Base-by-base conservation (phyloP, 2,113 vertebrate genomes). In the Tor tambroides region DNA sequence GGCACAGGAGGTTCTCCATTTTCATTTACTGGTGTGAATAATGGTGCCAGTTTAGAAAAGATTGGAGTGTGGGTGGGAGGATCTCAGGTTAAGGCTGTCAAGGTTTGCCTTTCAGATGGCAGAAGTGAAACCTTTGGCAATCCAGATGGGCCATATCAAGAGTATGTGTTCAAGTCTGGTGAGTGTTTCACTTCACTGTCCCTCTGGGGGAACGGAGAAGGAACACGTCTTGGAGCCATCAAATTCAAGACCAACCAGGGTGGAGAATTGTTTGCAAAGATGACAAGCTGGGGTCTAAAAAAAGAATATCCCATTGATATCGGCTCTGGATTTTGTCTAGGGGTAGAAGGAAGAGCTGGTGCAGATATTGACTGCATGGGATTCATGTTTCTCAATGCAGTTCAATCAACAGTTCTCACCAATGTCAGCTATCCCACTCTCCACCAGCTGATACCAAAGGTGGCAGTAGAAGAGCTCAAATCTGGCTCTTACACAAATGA, bases 181-280 rank as follows among this genome's bases (percentile, higher is more conserved):
- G 91, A 91, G 63, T 38, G 35, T 54, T 87, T 91, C 30, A 77
- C 85, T 5, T 88, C 84, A 6, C 89, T 91, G 11, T 90, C 89
- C n/a, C 89, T 91, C 23, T 91, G 88, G 88, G 88, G 43, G 30
- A 91, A 91, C 21, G 86, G 84, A 71, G 86, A 76, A 32, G 87
- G 89, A 76, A 89, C 83, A 32, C 90, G 75, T 72, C 76, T 91
- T 4, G 90, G 90, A 72, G 88, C 56, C 74, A 89, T 91, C 67
- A 87, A 84, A 43, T 90, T 91, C 78, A 85, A 1, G 46, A 91
- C 91, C 28, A 89, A 28, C 61, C 5, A 1, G n/a, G 30, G 17
- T 1, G 41, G 83, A 0, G 11, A 86, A 54, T 46, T 46, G 12
- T 46, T 46, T 46, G 43, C 43, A 11, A 46, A 46, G 2, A 46